These are phyloP conservation scores for Halictus ligatus DNA, from an alignment of 2,888 invertebrate genomes.

Conservation along the genomic window DNA sequence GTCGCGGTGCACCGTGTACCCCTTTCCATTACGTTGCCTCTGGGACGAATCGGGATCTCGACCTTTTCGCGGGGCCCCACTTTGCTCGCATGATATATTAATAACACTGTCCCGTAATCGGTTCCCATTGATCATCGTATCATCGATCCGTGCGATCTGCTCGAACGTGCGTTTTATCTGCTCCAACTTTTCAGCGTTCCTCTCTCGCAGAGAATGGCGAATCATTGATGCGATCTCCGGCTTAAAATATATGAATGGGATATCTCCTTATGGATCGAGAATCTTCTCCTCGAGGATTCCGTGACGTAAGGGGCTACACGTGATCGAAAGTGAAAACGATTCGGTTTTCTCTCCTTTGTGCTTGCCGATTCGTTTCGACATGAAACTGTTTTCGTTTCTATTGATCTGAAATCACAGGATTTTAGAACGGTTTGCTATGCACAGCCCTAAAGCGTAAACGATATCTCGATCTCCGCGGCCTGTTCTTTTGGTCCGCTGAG, in stretches of 20 bases:
- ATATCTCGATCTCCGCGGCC: slow-evolving; percentile 30
- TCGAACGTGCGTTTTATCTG: not conserved
- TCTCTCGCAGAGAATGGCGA: not conserved
- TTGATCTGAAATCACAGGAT: slow-evolving; percentile 69
- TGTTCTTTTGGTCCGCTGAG: slow-evolving; percentile 10
- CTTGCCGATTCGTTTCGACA: slow-evolving; percentile 14
- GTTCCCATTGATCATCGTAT: not conserved
- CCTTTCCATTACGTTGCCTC: not conserved
- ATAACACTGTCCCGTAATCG: not conserved
- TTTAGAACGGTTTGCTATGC: slow-evolving; percentile 67
- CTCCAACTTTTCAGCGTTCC: not conserved
- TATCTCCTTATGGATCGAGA: not conserved
- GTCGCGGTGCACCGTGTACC: slow-evolving; percentile 17
- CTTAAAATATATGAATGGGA: not conserved
- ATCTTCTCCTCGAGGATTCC: not conserved
- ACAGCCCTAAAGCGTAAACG: slow-evolving; percentile 32
- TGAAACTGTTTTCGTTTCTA: slow-evolving; percentile 59
- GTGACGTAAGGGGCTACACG: not conserved
- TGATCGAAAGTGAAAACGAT: slow-evolving; percentile 51
- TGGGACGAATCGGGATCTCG: not conserved
- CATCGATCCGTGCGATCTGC: not conserved
- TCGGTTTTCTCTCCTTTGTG: slow-evolving; percentile 31
- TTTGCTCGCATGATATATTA: not conserved
- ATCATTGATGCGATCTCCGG: not conserved
- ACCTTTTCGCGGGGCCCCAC: not conserved